These are phyloP conservation scores for Salticus scenicus DNA, from an alignment of 2,888 invertebrate species.

Conservation along the genomic window DNA sequence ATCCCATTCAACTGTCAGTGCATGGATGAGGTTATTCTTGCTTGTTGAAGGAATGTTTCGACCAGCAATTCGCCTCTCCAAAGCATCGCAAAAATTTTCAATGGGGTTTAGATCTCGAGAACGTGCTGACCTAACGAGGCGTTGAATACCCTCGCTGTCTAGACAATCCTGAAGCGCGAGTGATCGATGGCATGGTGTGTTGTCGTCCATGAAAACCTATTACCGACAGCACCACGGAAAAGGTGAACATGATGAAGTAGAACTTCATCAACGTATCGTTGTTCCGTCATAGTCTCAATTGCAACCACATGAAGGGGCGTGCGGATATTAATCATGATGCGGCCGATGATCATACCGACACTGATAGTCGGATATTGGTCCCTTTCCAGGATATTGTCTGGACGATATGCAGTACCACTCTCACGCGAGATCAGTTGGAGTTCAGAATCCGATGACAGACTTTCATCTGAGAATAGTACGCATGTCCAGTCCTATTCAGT, in stretches of 20 bases:
- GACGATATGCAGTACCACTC: conserved; percentile 10
- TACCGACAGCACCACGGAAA: neutral
- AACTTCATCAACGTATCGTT: conserved; percentile 7
- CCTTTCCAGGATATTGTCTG: neutral
- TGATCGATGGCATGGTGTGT: neutral
- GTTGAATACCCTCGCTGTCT: conserved; percentile 20
- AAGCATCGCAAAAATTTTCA: too few relatives aligned
- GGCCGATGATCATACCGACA: neutral
- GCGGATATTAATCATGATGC: conserved; percentile 10
- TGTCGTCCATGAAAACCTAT: conserved; percentile 2
- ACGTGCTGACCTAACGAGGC: neutral
- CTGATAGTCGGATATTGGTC: conserved; percentile 10
- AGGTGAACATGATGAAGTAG: neutral
- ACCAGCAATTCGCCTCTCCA: too few relatives aligned
- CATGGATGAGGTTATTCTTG: too few relatives aligned
- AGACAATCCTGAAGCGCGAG: neutral
- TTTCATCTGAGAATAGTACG: conserved; percentile 2
- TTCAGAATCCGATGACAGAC: conserved; percentile 9
- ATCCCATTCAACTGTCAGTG: too few relatives aligned
- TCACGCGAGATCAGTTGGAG: conserved; percentile 9
- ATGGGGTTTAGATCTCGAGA: too few relatives aligned
- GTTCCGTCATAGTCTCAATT: neutral
- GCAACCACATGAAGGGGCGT: conserved; percentile 11
- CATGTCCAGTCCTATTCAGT: conserved; percentile 9
- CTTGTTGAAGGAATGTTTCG: too few relatives aligned